Evolutionary conservation across 2,888 invertebrate species (phyloP).

Genomic region (Amitus sp.): DNA sequence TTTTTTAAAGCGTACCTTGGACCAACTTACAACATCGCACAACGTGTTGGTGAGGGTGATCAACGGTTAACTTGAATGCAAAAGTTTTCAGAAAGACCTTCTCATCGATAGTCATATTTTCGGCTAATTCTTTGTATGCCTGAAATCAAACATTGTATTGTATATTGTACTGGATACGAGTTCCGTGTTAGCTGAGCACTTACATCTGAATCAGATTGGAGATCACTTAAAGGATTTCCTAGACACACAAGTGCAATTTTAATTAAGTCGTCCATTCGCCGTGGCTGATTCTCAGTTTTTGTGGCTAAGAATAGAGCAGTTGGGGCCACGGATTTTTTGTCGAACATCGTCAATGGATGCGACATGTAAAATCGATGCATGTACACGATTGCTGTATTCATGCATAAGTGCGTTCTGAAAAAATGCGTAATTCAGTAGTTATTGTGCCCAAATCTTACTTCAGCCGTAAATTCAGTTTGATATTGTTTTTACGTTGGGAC

Average conservation of each 20-base stretch:
- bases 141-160: no score
- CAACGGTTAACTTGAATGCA: conserved; percentile 97
- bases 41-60: conserved; percentile 97
- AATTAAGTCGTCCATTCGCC: conserved; percentile 97
- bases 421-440: no score
- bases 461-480: no score
- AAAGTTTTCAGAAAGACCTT: conserved; percentile 96
- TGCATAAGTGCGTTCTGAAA: conserved; percentile 97
- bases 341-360: conserved; percentile 97
- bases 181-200: no score
- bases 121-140: no score
- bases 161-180: no score
- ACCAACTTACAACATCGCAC: conserved; percentile 96
- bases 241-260: no score
- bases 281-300: conserved; percentile 98
- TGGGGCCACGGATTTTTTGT: conserved; percentile 92
- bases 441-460: no score
- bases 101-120: conserved; percentile 96
- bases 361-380: conserved; percentile 99
- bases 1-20: conserved; percentile 97
- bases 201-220: no score
- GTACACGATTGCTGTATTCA: conserved; percentile 98
- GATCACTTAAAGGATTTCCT: no score
- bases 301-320: conserved; percentile 97
- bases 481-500: no score